Percentiles rank a stretch among this genome's conserved stretches.
Evolutionary conservation across 2,113 vertebrate species (phyloP).

Genomic region (Pelusios castaneus): DNA sequence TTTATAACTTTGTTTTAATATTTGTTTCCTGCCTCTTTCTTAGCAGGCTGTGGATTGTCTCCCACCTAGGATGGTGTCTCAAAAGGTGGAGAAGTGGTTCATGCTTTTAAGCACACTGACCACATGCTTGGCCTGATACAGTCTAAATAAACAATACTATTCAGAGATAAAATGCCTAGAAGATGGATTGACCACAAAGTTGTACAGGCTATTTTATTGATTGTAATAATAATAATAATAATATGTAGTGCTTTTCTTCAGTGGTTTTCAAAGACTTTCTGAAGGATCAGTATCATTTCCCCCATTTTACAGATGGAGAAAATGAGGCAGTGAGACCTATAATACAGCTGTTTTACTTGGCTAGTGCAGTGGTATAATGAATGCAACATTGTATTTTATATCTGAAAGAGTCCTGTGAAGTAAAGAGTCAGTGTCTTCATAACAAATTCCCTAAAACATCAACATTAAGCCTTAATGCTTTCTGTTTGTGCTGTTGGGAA

Average conservation of each 20-base stretch:
- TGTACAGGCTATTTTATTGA: fast-evolving
- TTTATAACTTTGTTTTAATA: background rate
- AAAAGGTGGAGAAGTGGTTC: background rate
- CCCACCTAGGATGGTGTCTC: background rate
- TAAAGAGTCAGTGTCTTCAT: background rate
- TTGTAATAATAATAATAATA: fast-evolving
- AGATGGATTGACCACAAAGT: fast-evolving
- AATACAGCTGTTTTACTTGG: fast-evolving
- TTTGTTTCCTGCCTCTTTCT: background rate
- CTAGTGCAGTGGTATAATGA: fast-evolving
- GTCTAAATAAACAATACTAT: background rate
- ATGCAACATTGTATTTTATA: fast-evolving
- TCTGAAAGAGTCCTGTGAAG: background rate
- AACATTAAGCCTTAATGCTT: background rate
- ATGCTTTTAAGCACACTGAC: background rate
- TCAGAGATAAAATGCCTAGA: background rate
- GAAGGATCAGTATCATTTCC: background rate
- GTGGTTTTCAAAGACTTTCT: background rate
- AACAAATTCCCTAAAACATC: background rate
- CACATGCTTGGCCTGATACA: fast-evolving
- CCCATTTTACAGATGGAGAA: background rate
- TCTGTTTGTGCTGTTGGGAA: background rate
- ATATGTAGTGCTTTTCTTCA: fast-evolving
- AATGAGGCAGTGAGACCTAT: background rate
- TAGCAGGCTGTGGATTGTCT: background rate